Evolutionary conservation across 2,113 vertebrate species (phyloP), one percentile per base, ranked within the genome.

Genomic region (Microtus oregoni): DNA sequence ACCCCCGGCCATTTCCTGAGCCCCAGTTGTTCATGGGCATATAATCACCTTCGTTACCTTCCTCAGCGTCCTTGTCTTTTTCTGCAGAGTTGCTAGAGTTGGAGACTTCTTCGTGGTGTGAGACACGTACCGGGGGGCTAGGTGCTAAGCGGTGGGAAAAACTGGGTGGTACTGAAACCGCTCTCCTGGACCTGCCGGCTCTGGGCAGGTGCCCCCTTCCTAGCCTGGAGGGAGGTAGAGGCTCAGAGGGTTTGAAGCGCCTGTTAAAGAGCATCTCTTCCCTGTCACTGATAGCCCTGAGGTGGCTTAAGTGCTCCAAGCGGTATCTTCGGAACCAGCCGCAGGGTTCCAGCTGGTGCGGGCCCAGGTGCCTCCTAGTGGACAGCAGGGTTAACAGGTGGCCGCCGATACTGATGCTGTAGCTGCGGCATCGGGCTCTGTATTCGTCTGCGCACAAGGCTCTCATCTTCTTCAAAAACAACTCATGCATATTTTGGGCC

Each of bases 311-410:
- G 99, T 99, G 98, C 30, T 99, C 99, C 0, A 99, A 99, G 95
- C 99, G 98, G 22, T 99, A 99, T 44, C 99, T 98, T 83, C 99
- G 98, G 97, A 99, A 99, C 96, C 99, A 98, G 70, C 99, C 99
- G 0, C 99, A 99, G 94, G 99, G 99, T 96, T 99, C 99, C 0
- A 99, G 99, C 0, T 99, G 99, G 58, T 99, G 98, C 97, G 99
- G 99, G 90, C 99, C 99, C 97, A 99, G 98, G 97, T 99, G 99
- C 95, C 99, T 99, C 86, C 99, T 99, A 0, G 99, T 98, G 30
- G 99, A 99, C 97, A 99, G 99, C 90, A 99, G 99, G 10, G 99
- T 99, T 97, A 99, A 99, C n/a, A 99, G 99, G 97, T 99, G 99
- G 93, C 99, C 99, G 92, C 99, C 98, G 0, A 99, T 99, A 0